phyloP scores from a whole-genome alignment of 2,113 vertebrate species.

The Engraulis encrasicolus region DNA sequence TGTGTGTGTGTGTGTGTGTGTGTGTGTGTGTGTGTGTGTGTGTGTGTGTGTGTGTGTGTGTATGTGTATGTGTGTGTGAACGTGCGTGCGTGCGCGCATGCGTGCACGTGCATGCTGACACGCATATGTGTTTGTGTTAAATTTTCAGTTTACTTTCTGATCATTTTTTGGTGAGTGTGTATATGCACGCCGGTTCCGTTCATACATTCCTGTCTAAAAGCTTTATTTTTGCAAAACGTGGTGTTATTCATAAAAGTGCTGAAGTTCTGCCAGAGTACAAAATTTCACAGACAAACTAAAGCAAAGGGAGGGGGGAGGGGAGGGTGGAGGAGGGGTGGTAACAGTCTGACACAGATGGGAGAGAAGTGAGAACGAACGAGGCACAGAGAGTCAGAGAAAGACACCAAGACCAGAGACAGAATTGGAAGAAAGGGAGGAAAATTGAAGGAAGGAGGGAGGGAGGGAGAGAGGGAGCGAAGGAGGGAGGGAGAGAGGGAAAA shows the following conservation, averaged over 20 bases:
- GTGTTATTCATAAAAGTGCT: conserved; percentile 67
- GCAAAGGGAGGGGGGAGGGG: conserved; percentile 50
- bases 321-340: conserved; percentile 47
- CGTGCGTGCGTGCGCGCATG: too few relatives aligned
- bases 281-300: conserved; percentile 46
- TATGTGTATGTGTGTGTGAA: too few relatives aligned
- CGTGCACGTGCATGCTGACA: too few relatives aligned
- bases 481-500: not conserved
- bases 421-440: conserved; percentile 32
- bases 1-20: conserved; percentile 21
- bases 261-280: conserved; percentile 58
- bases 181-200: not conserved
- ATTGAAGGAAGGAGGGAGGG: too few relatives aligned
- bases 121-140: not conserved
- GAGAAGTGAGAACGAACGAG: conserved; percentile 41
- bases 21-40: too few relatives aligned
- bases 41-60: too few relatives aligned
- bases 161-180: not conserved
- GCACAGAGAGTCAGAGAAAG: too few relatives aligned
- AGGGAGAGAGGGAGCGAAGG: not conserved
- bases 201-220: conserved; percentile 29
- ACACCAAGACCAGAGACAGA: too few relatives aligned
- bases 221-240: conserved; percentile 51
- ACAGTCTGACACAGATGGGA: conserved; percentile 37
- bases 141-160: conserved; percentile 16